These are phyloP conservation scores for Ceratotherium simum DNA, from an alignment of 2,113 vertebrate genomes.

Conservation along the genomic window DNA sequence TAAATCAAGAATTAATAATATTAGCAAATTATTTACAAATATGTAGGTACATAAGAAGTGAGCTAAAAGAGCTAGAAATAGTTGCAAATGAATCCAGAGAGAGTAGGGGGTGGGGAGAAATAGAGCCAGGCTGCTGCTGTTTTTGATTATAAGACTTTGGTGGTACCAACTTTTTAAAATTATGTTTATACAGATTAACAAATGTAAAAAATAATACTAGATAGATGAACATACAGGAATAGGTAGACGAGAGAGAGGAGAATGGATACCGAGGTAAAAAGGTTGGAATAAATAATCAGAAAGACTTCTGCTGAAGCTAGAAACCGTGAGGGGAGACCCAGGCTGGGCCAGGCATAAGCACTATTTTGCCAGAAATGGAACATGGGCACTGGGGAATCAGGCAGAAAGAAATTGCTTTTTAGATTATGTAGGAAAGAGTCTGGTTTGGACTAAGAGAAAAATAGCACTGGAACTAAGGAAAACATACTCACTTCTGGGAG, in stretches of 20 bases:
- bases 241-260: neutral
- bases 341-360: neutral
- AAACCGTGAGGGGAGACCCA: neutral
- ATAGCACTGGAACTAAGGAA: neutral
- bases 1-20: neutral
- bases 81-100: neutral
- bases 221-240: neutral
- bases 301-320: neutral
- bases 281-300: neutral
- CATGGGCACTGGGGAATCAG: neutral
- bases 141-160: neutral
- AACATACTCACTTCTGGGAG: neutral
- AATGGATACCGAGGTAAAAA: neutral
- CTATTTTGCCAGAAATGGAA: constrained; percentile 7
- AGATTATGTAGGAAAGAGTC: constrained; percentile 13
- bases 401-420: constrained; percentile 33
- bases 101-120: neutral
- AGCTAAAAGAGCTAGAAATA: neutral
- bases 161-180: neutral
- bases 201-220: neutral
- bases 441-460: constrained; percentile 16
- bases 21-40: neutral
- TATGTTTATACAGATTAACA: neutral
- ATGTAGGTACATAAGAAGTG: neutral
- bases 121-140: neutral